phyloP scores from a whole-genome alignment of 2,888 invertebrate genomes.

The Hypena proboscidalis region DNA sequence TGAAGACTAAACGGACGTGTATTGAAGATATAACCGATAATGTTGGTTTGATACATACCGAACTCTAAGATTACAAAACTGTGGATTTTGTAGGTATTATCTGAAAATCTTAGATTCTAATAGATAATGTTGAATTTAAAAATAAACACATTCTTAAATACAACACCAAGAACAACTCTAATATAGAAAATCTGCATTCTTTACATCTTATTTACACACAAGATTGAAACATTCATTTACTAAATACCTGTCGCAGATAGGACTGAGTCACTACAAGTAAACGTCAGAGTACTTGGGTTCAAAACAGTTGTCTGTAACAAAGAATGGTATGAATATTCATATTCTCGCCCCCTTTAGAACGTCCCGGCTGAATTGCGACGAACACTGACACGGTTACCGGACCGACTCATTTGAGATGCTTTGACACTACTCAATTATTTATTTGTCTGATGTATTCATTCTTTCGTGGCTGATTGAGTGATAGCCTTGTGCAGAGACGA shows the following conservation, averaged over 20 bases:
- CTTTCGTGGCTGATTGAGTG: too few species aligned
- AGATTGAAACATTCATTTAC: conserved; percentile 6
- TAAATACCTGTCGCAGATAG: conserved; percentile 28
- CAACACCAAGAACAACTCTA: too few species aligned
- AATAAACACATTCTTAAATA: neutral
- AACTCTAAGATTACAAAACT: too few species aligned
- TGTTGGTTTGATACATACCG: too few species aligned
- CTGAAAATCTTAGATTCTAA: too few species aligned
- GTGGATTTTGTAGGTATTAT: too few species aligned
- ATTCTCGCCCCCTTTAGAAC: conserved; percentile 58
- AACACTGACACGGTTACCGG: conserved; percentile 60
- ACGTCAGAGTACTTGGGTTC: conserved; percentile 54
- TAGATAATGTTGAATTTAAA: too few species aligned
- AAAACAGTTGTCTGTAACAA: conserved; percentile 65
- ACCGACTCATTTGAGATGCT: conserved; percentile 57
- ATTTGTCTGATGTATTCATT: conserved; percentile 22
- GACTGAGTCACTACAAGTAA: conserved; percentile 36
- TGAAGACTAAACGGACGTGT: too few species aligned
- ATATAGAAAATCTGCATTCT: too few species aligned
- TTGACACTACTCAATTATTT: conserved; percentile 43
- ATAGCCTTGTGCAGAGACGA: too few species aligned
- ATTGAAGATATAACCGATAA: too few species aligned
- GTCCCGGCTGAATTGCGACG: conserved; percentile 40
- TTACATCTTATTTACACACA: neutral
- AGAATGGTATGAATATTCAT: conserved; percentile 78